Conservation (phyloP, 2,888 invertebrate species). For the Drosophila demipolita region DNA sequence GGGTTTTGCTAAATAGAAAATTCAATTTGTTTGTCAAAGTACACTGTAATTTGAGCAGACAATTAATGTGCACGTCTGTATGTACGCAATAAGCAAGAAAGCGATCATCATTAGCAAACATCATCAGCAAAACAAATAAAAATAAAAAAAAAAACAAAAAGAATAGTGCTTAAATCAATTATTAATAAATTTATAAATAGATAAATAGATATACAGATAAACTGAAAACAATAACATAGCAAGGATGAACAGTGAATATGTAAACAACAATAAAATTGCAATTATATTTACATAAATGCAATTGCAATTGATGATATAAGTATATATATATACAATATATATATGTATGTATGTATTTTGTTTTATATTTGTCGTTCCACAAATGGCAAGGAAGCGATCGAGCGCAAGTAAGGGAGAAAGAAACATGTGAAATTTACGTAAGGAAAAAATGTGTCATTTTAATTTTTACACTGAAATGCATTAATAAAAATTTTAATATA, state of each 20-base stretch:
- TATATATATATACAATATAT: slow-evolving; percentile 31
- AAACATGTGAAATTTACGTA: slow-evolving; percentile 75
- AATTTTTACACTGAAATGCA: slow-evolving; percentile 80
- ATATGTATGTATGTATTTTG: slow-evolving; percentile 59
- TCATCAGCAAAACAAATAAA: slow-evolving; percentile 18
- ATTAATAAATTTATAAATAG: slow-evolving; percentile 65
- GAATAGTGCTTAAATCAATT: slow-evolving; percentile 70
- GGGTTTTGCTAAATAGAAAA: slow-evolving; percentile 55
- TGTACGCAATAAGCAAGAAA: slow-evolving; percentile 38
- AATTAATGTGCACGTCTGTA: slow-evolving; percentile 23
- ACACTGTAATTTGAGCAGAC: slow-evolving; percentile 42
- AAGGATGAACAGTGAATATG: slow-evolving; percentile 70
- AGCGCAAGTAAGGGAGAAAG: slow-evolving; percentile 42
- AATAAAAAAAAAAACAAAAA: slow-evolving; percentile 18
- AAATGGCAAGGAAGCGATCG: slow-evolving; percentile 52
- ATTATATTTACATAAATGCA: slow-evolving; percentile 54
- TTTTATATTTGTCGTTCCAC: slow-evolving; percentile 69
- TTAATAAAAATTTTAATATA: slow-evolving; percentile 77
- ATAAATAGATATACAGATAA: slow-evolving; percentile 57
- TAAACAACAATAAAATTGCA: slow-evolving; percentile 69
- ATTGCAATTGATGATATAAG: slow-evolving; percentile 58
- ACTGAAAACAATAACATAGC: slow-evolving; percentile 65
- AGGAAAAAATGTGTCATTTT: slow-evolving; percentile 80
- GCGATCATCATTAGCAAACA: slow-evolving; percentile 36
- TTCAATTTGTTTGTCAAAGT: slow-evolving; percentile 37